Percentiles rank a stretch among this genome's conserved stretches.
These are phyloP conservation scores for Athripsodes cinereus DNA, from an alignment of 2,888 invertebrate genomes.

Conservation along the genomic window DNA sequence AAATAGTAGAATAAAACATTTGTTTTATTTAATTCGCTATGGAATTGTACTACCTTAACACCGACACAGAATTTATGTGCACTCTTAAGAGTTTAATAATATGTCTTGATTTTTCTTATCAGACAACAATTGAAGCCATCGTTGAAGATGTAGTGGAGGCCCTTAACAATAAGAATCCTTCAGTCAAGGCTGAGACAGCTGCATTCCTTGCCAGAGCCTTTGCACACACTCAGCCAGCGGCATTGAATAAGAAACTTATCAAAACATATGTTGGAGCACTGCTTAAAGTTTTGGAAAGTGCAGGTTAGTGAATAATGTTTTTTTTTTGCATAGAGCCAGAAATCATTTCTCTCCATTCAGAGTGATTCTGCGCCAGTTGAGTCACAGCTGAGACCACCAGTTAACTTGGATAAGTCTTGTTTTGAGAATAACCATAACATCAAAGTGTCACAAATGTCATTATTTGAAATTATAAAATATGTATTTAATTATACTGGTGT, in stretches of 20 bases:
- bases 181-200: constrained; percentile 81
- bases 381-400: no score
- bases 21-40: no score
- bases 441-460: not conserved
- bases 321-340: no score
- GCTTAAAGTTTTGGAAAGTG: constrained; percentile 70
- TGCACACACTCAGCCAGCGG: constrained; percentile 70
- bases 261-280: constrained; percentile 75
- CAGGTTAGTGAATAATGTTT: constrained; percentile 50
- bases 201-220: constrained; percentile 80
- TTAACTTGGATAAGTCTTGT: no score
- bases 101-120: constrained; percentile 28
- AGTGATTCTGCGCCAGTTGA: no score
- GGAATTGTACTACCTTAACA: no score
- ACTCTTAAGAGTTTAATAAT: not conserved
- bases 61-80: no score
- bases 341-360: no score
- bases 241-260: constrained; percentile 83
- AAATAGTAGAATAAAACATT: no score
- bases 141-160: constrained; percentile 82
- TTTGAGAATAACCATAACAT: constrained; percentile 6
- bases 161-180: constrained; percentile 86
- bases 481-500: not conserved
- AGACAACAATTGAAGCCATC: constrained; percentile 78
- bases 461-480: not conserved